Conservation (phyloP, 2,113 vertebrate genomes). For the Tragulus kanchil region DNA sequence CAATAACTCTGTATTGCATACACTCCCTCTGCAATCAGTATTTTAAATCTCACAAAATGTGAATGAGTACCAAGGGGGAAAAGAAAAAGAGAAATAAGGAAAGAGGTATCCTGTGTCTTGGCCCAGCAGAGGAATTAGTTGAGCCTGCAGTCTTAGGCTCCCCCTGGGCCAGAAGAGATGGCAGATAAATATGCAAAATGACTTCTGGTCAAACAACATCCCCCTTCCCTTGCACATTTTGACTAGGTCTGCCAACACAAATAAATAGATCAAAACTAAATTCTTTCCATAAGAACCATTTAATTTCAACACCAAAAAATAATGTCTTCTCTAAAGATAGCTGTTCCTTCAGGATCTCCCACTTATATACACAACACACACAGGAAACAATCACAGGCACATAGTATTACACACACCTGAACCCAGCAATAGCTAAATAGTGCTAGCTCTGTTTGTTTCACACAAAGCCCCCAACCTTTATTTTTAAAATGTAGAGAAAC, state of each 20-base stretch:
- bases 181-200: conserved; percentile 48
- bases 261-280: conserved; percentile 49
- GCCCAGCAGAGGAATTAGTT: background rate
- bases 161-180: background rate
- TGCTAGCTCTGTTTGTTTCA: background rate
- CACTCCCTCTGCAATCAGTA: background rate
- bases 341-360: background rate
- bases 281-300: background rate
- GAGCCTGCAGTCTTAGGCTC: background rate
- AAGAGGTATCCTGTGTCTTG: background rate
- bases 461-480: background rate
- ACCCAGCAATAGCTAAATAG: background rate
- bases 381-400: background rate
- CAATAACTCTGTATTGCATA: background rate
- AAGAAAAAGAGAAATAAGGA: background rate
- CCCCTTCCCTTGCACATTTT: background rate
- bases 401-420: background rate
- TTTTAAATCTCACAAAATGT: conserved; percentile 13
- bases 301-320: conserved; percentile 20
- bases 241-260: background rate
- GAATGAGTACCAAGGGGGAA: background rate
- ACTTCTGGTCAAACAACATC: conserved; percentile 20
- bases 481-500: background rate
- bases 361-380: background rate
- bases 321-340: background rate